Evolutionary conservation across 2,113 vertebrate genomes (phyloP).

Genomic region (Cyrtonyx montezumae): DNA sequence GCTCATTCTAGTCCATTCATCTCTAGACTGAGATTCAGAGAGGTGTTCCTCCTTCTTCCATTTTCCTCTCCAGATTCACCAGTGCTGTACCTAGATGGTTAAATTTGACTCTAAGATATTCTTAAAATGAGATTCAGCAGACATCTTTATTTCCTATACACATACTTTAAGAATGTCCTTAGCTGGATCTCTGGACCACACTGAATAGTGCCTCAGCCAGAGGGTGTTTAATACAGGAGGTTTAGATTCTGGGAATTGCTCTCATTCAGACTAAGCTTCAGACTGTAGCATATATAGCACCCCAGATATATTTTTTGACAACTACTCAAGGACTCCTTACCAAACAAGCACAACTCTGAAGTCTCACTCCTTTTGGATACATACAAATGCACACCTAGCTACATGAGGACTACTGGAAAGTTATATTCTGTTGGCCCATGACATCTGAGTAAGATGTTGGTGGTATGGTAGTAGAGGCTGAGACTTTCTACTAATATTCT

Average conservation of each 20-base stretch:
- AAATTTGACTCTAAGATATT: not conserved
- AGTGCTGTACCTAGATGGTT: not conserved
- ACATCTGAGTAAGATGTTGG: too few species aligned
- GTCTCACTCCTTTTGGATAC: not conserved
- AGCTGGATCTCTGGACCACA: not conserved
- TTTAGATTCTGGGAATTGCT: not conserved
- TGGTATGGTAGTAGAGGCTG: too few species aligned
- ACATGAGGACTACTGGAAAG: too few species aligned
- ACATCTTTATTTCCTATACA: not conserved
- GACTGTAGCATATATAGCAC: not conserved
- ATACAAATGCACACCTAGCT: accelerated
- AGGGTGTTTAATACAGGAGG: not conserved
- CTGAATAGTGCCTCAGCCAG: not conserved
- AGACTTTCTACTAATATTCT: too few species aligned
- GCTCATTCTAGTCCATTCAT: not conserved
- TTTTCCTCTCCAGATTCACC: not conserved
- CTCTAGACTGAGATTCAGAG: not conserved
- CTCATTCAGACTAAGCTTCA: not conserved
- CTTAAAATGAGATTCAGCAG: not conserved
- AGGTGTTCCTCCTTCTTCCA: not conserved
- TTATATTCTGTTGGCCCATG: too few species aligned
- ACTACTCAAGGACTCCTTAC: not conserved
- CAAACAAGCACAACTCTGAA: not conserved
- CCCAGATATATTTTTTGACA: not conserved
- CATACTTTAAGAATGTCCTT: not conserved